Evolutionary conservation across 30 jellyfish, hydroid and myxozoan genomes (phyloP).

Genomic region (Hydractinia echinata): DNA sequence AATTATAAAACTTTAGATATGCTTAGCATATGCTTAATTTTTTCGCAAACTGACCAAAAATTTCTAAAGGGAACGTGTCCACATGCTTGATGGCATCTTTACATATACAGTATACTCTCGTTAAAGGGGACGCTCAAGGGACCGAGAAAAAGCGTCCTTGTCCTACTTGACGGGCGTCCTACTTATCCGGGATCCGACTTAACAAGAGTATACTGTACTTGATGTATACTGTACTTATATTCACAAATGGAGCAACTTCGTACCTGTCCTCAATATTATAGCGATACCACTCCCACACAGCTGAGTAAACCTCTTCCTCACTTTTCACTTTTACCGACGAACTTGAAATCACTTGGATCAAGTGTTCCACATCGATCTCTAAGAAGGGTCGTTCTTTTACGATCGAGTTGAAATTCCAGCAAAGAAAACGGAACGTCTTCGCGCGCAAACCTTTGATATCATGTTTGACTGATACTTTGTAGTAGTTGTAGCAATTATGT

Average conservation of each 20-base stretch:
- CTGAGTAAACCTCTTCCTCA: conserved; percentile 23
- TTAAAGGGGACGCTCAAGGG: no score
- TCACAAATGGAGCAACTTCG: not conserved
- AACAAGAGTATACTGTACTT: no score
- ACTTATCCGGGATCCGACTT: no score
- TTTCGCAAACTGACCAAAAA: no score
- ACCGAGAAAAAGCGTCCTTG: no score
- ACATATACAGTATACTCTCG: no score
- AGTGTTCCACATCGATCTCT: not conserved
- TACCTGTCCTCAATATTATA: conserved; percentile 18
- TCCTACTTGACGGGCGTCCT: no score
- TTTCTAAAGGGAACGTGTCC: no score
- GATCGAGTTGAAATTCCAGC: conserved; percentile 30
- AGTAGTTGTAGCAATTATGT: not conserved
- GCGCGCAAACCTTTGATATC: not conserved
- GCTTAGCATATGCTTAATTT: no score
- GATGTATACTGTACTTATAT: no score
- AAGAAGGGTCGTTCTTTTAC: conserved; percentile 14
- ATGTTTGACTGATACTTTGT: not conserved
- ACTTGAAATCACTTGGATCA: not conserved
- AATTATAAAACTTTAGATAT: no score
- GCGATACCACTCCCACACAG: conserved; percentile 17
- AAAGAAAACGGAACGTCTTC: conserved; percentile 2
- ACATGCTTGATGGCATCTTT: no score
- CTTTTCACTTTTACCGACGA: conserved; percentile 6